A percentile compares a stretch with the other conserved stretches of the same genome.
Conservation (phyloP, 2,797 vertebrate species). For the Phataginus tricuspis region DNA sequence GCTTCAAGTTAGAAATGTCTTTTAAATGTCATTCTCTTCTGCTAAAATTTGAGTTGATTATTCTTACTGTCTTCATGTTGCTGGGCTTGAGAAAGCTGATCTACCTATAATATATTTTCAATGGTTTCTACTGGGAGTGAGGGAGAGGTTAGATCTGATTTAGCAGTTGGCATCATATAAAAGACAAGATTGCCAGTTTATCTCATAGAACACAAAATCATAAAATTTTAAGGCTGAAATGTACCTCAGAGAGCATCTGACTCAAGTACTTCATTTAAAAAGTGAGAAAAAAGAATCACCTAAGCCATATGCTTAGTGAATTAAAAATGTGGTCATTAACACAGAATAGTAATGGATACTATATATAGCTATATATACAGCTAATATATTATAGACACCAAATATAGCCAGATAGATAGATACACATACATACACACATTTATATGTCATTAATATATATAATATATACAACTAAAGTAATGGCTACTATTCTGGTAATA, state of each 20-base stretch:
- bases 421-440: too few relatives aligned
- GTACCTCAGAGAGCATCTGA: neutral
- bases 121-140: neutral
- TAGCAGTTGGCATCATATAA: constrained; percentile 19
- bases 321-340: neutral
- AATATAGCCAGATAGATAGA: neutral
- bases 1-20: neutral
- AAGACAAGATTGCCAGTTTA: constrained; percentile 37
- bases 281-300: neutral
- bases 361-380: neutral
- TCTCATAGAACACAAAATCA: neutral
- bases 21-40: neutral
- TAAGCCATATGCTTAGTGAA: neutral
- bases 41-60: constrained; percentile 6
- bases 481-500: neutral
- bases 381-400: neutral
- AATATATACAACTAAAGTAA: neutral
- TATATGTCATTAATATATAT: neutral
- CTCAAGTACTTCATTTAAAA: neutral
- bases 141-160: neutral
- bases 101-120: neutral
- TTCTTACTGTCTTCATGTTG: neutral
- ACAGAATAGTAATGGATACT: neutral
- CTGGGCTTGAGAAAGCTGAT: neutral
- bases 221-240: constrained; percentile 40